Evolutionary conservation across 2,797 vertebrate genomes (phyloP).

Genomic region (Apogon hyalosoma): DNA sequence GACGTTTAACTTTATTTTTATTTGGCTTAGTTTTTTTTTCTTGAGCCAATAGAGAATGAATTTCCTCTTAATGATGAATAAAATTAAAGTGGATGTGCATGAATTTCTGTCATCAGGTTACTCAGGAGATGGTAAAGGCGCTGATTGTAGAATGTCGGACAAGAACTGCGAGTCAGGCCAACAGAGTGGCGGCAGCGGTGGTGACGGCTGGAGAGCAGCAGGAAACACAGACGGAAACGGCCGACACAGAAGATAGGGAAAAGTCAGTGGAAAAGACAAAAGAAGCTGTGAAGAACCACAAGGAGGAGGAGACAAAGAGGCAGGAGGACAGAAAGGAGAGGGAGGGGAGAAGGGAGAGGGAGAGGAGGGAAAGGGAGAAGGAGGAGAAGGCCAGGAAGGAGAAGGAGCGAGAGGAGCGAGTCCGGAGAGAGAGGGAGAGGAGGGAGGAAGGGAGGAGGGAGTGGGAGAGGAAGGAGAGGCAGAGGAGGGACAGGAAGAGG

Average conservation of each 20-base stretch:
- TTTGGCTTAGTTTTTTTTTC: background rate
- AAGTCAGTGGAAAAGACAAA: constrained; percentile 15
- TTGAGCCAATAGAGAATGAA: too few relatives aligned
- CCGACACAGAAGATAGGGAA: background rate
- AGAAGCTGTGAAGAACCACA: constrained; percentile 8
- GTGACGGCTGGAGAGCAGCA: background rate
- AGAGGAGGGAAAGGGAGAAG: background rate
- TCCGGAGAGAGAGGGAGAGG: constrained; percentile 34
- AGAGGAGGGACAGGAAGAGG: constrained; percentile 59
- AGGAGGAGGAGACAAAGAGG: constrained; percentile 17
- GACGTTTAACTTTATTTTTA: background rate
- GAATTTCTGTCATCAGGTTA: constrained; percentile 49
- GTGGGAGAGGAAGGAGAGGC: constrained; percentile 32
- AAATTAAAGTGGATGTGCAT: background rate
- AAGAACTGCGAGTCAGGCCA: background rate
- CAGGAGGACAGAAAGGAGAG: constrained; percentile 25
- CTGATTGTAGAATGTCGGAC: constrained; percentile 65
- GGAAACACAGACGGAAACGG: background rate
- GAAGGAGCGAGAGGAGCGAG: constrained; percentile 26
- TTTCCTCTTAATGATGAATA: too few relatives aligned
- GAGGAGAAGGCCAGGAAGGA: constrained; percentile 13
- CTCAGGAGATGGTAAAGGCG: constrained; percentile 55
- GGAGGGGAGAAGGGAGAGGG: constrained; percentile 21
- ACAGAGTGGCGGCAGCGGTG: background rate
- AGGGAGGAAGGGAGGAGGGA: constrained; percentile 19